These are phyloP conservation scores for Lacanobia wlatinum DNA, from an alignment of 2,888 invertebrate species.

Conservation along the genomic window DNA sequence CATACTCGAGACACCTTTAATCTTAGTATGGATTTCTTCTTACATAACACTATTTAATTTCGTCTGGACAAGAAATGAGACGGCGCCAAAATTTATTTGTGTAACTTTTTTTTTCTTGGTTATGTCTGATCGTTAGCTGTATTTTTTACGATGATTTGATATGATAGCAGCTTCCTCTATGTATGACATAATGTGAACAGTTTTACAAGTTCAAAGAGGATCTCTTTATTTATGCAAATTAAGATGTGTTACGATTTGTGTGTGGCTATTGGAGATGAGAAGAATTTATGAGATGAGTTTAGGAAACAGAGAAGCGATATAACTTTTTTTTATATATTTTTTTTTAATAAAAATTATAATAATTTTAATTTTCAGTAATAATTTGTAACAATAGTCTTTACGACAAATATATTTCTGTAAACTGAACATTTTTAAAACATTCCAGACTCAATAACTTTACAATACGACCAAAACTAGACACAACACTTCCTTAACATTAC, in stretches of 20 bases:
- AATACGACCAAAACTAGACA: neutral
- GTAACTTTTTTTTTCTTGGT: slow-evolving; percentile 33
- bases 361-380: neutral
- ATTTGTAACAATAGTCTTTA: neutral
- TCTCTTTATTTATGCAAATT: slow-evolving; percentile 38
- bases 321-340: slow-evolving; percentile 9
- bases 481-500: slow-evolving; percentile 12
- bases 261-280: neutral
- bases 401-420: neutral
- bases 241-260: slow-evolving; percentile 26
- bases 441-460: too few relatives aligned
- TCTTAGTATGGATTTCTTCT: slow-evolving; percentile 14
- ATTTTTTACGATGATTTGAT: slow-evolving; percentile 48
- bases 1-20: neutral
- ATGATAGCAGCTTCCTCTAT: slow-evolving; percentile 46
- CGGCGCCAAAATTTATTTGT: slow-evolving; percentile 58
- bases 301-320: slow-evolving; percentile 2
- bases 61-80: slow-evolving; percentile 29
- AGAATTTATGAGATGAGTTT: neutral
- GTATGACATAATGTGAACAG: slow-evolving; percentile 30
- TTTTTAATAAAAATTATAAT: neutral
- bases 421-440: too few relatives aligned
- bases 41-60: slow-evolving; percentile 39
- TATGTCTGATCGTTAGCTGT: slow-evolving; percentile 19
- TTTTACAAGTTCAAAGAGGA: slow-evolving; percentile 46